A percentile compares a stretch with the other conserved stretches of the same genome.
Evolutionary conservation across 2,797 vertebrate species (phyloP).

Genomic region (Mormyrops attenuatus): DNA sequence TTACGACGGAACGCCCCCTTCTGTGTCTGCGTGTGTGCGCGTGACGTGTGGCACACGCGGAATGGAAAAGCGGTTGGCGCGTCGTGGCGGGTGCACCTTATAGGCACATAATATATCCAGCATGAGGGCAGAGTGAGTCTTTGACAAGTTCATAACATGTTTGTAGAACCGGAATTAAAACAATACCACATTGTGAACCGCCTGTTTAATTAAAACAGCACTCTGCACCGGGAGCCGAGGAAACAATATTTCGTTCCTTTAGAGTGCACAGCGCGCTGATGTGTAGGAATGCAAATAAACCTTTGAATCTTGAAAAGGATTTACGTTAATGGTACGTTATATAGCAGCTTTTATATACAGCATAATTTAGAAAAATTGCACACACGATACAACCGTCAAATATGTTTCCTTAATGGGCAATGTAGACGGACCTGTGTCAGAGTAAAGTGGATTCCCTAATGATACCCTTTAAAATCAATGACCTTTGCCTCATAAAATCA

Average conservation of each 20-base stretch:
- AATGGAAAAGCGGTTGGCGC: background rate
- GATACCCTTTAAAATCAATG: background rate
- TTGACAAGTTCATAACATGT: background rate
- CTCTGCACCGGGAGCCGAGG: background rate
- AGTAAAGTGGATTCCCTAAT: background rate
- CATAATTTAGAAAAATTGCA: background rate
- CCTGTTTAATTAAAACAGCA: background rate
- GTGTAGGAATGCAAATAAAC: background rate
- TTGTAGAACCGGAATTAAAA: background rate
- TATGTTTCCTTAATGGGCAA: background rate
- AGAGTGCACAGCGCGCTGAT: background rate
- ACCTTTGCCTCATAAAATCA: background rate
- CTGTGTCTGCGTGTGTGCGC: background rate
- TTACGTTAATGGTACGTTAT: background rate
- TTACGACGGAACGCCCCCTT: background rate
- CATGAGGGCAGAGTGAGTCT: background rate
- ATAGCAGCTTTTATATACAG: background rate
- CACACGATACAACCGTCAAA: background rate
- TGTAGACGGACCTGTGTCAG: background rate
- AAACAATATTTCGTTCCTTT: background rate
- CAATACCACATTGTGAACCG: background rate
- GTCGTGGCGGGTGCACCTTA: background rate
- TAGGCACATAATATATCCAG: background rate
- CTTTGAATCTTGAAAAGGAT: background rate
- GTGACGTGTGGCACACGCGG: background rate